Evolutionary conservation across 2,888 invertebrate species (phyloP).

Genomic region (Nomada hirtipes): DNA sequence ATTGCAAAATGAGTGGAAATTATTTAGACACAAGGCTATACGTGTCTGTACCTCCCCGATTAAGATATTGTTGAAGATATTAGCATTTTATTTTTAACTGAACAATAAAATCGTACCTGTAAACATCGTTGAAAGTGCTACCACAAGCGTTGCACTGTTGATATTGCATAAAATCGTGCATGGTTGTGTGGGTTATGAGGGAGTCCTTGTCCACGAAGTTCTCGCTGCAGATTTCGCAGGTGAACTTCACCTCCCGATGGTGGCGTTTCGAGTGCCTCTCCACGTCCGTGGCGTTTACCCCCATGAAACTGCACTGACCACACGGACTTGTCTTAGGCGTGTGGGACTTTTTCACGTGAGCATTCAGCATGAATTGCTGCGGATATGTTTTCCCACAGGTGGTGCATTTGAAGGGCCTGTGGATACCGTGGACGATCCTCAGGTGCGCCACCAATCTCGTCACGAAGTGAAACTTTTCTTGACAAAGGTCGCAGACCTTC

Average conservation of each 20-base stretch:
- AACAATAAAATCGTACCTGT: constrained; percentile 48
- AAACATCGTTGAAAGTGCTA: constrained; percentile 73
- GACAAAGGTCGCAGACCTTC: constrained; percentile 76
- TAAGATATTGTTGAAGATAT: too few species aligned
- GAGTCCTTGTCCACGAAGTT: constrained; percentile 68
- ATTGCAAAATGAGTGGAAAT: too few species aligned
- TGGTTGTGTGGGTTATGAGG: constrained; percentile 69
- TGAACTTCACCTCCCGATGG: constrained; percentile 66
- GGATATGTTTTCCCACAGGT: constrained; percentile 77
- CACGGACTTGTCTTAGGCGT: constrained; percentile 74
- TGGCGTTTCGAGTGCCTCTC: constrained; percentile 73
- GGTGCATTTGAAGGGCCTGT: constrained; percentile 78
- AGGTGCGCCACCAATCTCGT: constrained; percentile 78
- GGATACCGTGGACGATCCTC: constrained; percentile 74
- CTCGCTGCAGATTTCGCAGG: constrained; percentile 75
- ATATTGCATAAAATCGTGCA: constrained; percentile 73
- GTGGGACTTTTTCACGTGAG: constrained; percentile 77
- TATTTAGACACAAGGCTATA: too few species aligned
- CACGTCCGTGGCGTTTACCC: constrained; percentile 72
- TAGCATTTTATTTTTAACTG: too few species aligned
- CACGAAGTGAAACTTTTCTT: constrained; percentile 77
- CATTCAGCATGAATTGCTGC: constrained; percentile 78
- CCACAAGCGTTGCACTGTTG: constrained; percentile 75
- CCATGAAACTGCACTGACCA: constrained; percentile 75
- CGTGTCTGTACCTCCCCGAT: too few species aligned